A percentile compares a stretch with the other conserved stretches of the same genome.
Evolutionary conservation across 2,797 vertebrate genomes (phyloP).

Genomic region (Myoxocephalus aenaeus): DNA sequence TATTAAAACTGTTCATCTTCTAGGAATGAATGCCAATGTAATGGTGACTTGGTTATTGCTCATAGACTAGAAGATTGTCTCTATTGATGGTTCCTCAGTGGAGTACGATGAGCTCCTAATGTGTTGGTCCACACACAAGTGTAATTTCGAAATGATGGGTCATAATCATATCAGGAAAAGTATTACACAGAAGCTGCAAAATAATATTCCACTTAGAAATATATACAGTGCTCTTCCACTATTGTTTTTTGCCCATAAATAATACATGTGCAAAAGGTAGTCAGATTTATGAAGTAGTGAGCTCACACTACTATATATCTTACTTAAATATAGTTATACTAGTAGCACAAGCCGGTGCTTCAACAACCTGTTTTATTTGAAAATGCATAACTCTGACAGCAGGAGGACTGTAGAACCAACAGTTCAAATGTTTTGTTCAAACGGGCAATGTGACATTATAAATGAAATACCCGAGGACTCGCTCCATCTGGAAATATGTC

Average conservation of each 20-base stretch:
- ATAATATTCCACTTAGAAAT: not conserved
- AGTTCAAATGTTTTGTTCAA: too few species aligned
- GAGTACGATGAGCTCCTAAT: not conserved
- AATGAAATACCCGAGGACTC: too few species aligned
- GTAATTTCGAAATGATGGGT: not conserved
- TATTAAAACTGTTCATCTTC: constrained; percentile 1
- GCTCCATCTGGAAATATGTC: not conserved
- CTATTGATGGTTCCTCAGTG: not conserved
- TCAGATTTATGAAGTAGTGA: not conserved
- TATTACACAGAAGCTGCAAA: not conserved
- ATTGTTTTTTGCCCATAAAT: not conserved
- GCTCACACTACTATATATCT: not conserved
- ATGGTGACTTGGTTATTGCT: constrained; percentile 3
- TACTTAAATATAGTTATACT: not conserved
- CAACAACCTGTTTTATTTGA: not conserved
- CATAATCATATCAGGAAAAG: not conserved
- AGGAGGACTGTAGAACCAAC: not conserved
- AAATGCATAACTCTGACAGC: not conserved
- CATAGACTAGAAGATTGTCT: not conserved
- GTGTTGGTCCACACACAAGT: not conserved
- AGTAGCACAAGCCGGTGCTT: not conserved
- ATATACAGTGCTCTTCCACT: not conserved
- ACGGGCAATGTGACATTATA: too few species aligned
- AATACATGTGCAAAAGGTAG: not conserved
- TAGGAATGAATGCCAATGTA: not conserved